Percentiles rank a stretch among this genome's conserved stretches.
Conservation (phyloP, 2,113 vertebrate species). For the Orthonyx spaldingii region DNA sequence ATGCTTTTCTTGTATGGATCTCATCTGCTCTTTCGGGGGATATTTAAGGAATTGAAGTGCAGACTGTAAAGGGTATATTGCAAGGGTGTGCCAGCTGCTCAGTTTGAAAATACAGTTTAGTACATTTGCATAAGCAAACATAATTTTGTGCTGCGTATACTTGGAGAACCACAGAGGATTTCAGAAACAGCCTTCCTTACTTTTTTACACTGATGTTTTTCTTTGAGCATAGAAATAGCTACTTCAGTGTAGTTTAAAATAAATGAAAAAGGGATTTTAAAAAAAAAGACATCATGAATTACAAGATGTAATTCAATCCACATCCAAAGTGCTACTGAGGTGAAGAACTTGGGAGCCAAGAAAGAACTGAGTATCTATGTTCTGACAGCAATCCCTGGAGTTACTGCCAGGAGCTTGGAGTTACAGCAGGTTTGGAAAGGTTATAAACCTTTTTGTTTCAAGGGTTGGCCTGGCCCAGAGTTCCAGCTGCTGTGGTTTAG, state of each 20-base stretch:
- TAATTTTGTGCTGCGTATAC: not conserved
- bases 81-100: slow-evolving; percentile 46
- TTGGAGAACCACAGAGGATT: not conserved
- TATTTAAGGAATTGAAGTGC: not conserved
- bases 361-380: not conserved
- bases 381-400: not conserved
- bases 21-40: not conserved
- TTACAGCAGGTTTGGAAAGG: not conserved
- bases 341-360: not conserved
- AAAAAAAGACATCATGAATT: not conserved
- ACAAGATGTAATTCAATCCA: not conserved
- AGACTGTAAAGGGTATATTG: not conserved
- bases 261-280: not conserved
- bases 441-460: not conserved
- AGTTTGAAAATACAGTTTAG: not conserved
- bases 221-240: not conserved
- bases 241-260: not conserved
- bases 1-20: not conserved
- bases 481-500: not conserved
- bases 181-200: not conserved
- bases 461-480: not conserved
- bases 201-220: not conserved
- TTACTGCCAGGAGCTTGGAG: not conserved
- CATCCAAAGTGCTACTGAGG: not conserved
- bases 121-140: not conserved